phyloP scores from a whole-genome alignment of 1,140 invertebrate genomes.

The Trichomalopsis sarcophagae region DNA sequence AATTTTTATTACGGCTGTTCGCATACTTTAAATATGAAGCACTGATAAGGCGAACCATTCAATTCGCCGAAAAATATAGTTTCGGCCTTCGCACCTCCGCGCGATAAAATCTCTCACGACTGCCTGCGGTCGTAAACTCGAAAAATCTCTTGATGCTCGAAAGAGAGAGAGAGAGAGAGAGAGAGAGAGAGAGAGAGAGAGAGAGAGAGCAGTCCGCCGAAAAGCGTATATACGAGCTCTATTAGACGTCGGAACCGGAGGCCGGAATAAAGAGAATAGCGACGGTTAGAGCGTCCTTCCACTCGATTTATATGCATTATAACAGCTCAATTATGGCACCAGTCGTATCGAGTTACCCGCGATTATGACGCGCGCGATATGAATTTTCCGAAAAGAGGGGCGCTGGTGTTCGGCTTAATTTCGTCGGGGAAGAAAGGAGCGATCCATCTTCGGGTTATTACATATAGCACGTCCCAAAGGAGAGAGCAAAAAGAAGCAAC shows the following conservation, averaged over 20 bases:
- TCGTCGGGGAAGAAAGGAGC: not conserved
- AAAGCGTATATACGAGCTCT: too few species aligned
- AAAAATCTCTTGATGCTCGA: not conserved
- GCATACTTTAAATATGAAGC: conserved; percentile 29
- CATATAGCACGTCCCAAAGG: not conserved
- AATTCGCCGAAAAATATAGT: conserved; percentile 21
- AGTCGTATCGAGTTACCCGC: not conserved
- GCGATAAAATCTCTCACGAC: not conserved
- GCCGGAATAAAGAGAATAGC: too few species aligned
- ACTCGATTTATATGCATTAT: too few species aligned
- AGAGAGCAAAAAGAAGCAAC: not conserved
- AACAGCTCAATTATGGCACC: too few species aligned
- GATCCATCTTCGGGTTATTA: conserved; percentile 2
- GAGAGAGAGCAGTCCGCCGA: too few species aligned
- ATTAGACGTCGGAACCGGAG: too few species aligned
- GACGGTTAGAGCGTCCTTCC: too few species aligned
- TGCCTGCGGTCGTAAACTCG: not conserved
- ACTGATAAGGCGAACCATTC: conserved; percentile 21
- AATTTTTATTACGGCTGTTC: conserved; percentile 14
- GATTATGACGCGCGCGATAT: not conserved
- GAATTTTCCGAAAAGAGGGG: not conserved
- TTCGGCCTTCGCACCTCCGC: not conserved
- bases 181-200: too few species aligned
- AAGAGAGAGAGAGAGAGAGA: too few species aligned
- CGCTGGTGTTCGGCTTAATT: not conserved